Evolutionary conservation across 2,797 vertebrate genomes (phyloP), one percentile per base, ranked within the genome.

Genomic region (Acrocephalus scirpaceus): DNA sequence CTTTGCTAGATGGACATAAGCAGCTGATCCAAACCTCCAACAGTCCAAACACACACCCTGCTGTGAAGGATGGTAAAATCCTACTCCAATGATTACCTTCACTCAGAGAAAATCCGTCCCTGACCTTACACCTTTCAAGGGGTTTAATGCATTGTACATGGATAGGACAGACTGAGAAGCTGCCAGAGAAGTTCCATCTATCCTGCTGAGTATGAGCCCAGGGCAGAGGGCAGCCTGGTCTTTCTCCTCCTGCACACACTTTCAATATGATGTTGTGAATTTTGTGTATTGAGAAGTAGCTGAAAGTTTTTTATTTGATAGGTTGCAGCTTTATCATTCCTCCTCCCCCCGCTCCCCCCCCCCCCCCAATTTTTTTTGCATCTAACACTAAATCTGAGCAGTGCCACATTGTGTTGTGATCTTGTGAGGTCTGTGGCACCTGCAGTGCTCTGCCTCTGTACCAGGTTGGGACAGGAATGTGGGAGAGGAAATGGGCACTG

Each of bases 341-440:
- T 5, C 4, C 5, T 5, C 2, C n/a, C n/a, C n/a, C n/a, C n/a
- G n/a, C n/a, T n/a, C 9, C 4, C 2, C 5, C 1, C 4, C 9
- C 8, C 7, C 6, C 1, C 4, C 6, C 5, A 1, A 0, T 6
- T 27, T 38, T 61, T 65, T 67, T 62, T 58, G 30, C 6, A 10
- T 86, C 27, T 86, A 25, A 60, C 42, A 34, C 19, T 23, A 50
- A 47, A 61, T 16, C n/a, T 64, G 54, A 53, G 60, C 76, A 50
- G 42, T 67, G 88, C 38, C 47, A 27, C 14, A 48, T 69, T 6
- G 47, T 9, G 2, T 22, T 1, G 1, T n/a, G 57, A 9, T 45
- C 60, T 32, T 67, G 27, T 48, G 58, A 81, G 64, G 22, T 38
- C 56, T 2, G 1, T 36, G 44, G 70, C 5, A 38, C 10, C 71